A percentile compares a stretch with the other conserved stretches of the same genome.
Conservation (phyloP, 2,888 invertebrate genomes). For the Leptopilina myrica region DNA sequence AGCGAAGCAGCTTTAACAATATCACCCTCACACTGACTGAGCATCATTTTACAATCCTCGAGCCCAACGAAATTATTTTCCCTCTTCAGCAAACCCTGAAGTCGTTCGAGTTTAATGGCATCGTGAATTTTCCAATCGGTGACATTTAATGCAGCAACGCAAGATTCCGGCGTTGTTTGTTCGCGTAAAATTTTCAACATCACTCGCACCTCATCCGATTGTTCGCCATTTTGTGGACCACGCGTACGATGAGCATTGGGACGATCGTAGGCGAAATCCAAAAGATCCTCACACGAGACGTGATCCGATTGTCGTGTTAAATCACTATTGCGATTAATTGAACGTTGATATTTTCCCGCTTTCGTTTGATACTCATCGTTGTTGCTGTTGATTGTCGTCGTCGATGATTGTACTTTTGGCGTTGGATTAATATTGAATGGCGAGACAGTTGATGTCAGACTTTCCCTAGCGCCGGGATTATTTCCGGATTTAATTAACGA, state of each 20-base stretch:
- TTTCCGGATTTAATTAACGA: constrained; percentile 16
- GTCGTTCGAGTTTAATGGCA: constrained; percentile 89
- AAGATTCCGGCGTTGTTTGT: constrained; percentile 82
- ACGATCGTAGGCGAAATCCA: constrained; percentile 91
- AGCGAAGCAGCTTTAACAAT: constrained; percentile 74
- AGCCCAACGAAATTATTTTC: constrained; percentile 72
- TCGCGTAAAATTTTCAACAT: constrained; percentile 89
- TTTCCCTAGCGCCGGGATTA: background rate
- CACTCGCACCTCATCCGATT: constrained; percentile 94
- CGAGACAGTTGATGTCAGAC: constrained; percentile 2
- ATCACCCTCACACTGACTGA: constrained; percentile 73
- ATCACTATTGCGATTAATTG: constrained; percentile 59
- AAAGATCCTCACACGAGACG: constrained; percentile 93
- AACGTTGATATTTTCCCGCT: constrained; percentile 36
- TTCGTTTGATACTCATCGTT: constrained; percentile 7
- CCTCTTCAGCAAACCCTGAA: constrained; percentile 77
- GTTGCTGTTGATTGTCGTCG: background rate
- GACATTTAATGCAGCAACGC: constrained; percentile 87
- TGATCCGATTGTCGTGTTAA: constrained; percentile 81
- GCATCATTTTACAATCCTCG: constrained; percentile 73
- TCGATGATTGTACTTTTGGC: constrained; percentile 11
- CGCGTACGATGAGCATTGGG: constrained; percentile 83
- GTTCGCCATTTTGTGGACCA: constrained; percentile 85
- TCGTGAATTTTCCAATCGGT: constrained; percentile 93
- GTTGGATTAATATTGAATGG: constrained; percentile 14